These are phyloP conservation scores for Galagoides demidoff DNA, from an alignment of 2,797 vertebrate species.

Conservation along the genomic window DNA sequence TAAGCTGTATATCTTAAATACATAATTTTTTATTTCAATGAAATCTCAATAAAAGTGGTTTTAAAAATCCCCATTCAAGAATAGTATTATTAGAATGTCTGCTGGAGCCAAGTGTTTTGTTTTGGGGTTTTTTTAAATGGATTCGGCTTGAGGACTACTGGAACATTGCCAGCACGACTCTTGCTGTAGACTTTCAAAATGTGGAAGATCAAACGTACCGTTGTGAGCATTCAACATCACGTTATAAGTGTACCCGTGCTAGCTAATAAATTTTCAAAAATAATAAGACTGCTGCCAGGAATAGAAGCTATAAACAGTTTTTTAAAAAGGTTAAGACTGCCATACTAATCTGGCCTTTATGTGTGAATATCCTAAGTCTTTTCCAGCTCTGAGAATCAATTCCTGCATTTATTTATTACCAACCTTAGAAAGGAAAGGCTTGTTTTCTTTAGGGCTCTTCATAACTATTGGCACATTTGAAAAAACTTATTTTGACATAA, in stretches of 20 bases:
- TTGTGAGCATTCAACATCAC: neutral
- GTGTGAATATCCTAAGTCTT: neutral
- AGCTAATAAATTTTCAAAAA: conserved; percentile 51
- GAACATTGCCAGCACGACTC: neutral
- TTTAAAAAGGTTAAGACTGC: neutral
- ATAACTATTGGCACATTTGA: neutral
- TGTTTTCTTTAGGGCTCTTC: neutral
- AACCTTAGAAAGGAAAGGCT: neutral
- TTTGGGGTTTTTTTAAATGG: neutral
- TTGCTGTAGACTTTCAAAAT: neutral
- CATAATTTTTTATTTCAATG: neutral
- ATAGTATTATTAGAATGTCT: neutral
- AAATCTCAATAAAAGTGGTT: neutral
- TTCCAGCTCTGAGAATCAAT: conserved; percentile 41
- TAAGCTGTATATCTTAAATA: neutral
- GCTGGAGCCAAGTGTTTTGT: neutral
- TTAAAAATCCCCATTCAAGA: neutral
- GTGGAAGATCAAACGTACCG: neutral
- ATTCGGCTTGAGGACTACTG: neutral
- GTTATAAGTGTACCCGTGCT: neutral
- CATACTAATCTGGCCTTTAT: conserved; percentile 34
- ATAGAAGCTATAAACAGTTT: conserved; percentile 45
- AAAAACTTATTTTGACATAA: conserved; percentile 16
- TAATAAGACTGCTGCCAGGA: conserved; percentile 50
- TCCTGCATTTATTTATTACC: neutral